Evolutionary conservation across 2,797 vertebrate genomes (phyloP), one percentile per base, ranked within the genome.

Genomic region (Meriones psammophilus): DNA sequence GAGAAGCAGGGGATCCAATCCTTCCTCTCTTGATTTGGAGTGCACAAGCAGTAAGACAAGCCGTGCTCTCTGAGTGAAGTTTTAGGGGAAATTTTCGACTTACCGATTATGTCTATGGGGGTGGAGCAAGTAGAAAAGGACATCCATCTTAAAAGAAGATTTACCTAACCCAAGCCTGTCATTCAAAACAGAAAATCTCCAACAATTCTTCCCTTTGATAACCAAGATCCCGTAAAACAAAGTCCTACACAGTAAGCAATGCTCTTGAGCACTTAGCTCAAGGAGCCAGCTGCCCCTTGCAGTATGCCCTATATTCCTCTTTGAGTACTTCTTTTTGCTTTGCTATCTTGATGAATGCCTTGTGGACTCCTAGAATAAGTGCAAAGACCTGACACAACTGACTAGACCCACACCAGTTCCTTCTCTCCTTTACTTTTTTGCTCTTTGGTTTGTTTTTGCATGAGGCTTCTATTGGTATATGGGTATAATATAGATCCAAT

Each of bases 211-310:
- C 12, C 33, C 39, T 8, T 6, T 42, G 50, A 33, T 28, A 54
- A 36, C 46, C 30, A 68, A 54, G 42, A 69, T 10, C 46, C 30
- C 66, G 26, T 54, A 30, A 84, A 30, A n/a, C 42, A 36, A 71
- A 50, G 33, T 26, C 33, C 46, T 54, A 69, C 54, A 33, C 20
- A 86, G 66, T 54, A 50, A 24, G 18, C 22, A 17, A 69, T 26
- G 3, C 0, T 86, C 13, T 54, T 36, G 20, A 54, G 46, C 66
- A 54, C 8, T n/a, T 36, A 69, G 66, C 46, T 54, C 13, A 36
- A 69, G 33, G 12, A 86, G 33, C 13, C 46, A 15, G 2, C 1
- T 71, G 33, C 1, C 4, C 1, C 3, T 36, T 2, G 28, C 3
- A n/a, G 6, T 69, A 12, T 50, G 33, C 8, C 24, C 20, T 86